Conservation (phyloP, 1,140 invertebrate species). For the Drosophila arizonae region DNA sequence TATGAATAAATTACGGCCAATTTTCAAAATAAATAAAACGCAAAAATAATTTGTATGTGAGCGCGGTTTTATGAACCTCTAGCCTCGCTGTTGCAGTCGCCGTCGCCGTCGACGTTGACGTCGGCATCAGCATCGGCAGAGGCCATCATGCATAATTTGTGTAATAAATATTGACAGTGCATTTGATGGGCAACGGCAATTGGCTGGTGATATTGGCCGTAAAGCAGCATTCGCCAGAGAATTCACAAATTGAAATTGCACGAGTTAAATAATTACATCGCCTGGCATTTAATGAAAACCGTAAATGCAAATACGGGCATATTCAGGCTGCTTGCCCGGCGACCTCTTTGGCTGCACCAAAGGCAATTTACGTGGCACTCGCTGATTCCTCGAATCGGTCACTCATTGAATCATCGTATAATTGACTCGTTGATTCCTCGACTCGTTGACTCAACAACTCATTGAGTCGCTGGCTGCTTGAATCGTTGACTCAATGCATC, state of each 20-base stretch:
- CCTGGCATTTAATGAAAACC: not conserved
- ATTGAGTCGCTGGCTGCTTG: too few species aligned
- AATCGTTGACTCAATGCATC: too few species aligned
- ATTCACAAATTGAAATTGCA: conserved; percentile 13
- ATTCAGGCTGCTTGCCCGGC: too few species aligned
- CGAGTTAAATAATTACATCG: conserved; percentile 13
- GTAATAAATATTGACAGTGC: conserved; percentile 71
- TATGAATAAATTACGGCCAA: conserved; percentile 78
- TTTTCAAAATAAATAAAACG: conserved; percentile 80
- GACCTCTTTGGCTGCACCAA: not conserved
- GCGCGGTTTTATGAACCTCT: conserved; percentile 4
- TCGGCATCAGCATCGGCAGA: conserved; percentile 10
- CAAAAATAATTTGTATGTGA: conserved; percentile 71
- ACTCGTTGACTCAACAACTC: too few species aligned
- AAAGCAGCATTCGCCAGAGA: conserved; percentile 36
- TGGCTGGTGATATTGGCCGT: conserved; percentile 16
- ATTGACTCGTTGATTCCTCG: too few species aligned
- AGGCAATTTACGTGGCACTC: not conserved
- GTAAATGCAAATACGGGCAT: not conserved
- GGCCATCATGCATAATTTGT: conserved; percentile 65
- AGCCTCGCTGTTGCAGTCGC: not conserved
- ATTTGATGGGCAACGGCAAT: conserved; percentile 44
- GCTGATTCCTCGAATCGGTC: too few species aligned
- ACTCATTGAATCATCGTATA: too few species aligned
- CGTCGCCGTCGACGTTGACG: not conserved